Base-by-base conservation (phyloP, 2,797 vertebrate genomes). In the Anguilla megastoma region DNA sequence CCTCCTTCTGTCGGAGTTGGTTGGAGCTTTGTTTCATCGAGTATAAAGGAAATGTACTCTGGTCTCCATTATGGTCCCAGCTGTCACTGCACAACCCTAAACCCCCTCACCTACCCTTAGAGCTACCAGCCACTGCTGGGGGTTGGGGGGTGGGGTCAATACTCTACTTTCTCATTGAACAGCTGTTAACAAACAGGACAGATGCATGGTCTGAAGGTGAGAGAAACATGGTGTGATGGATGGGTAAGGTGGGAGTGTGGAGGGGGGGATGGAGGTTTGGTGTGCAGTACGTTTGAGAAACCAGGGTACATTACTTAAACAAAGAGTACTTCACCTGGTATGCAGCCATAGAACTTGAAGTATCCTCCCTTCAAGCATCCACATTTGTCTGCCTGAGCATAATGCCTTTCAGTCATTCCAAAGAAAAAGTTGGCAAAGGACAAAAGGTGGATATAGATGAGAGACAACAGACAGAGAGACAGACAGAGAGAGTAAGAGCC, bases 101-200 rank as follows among this genome's bases (percentile, higher is more conserved):
- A 14, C 45, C 85, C 71, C 27, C 45, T 24, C 27, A 6, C 45
- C 85, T 56, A 21, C 45, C 41, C 69, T 6, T 27, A 56, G 14
- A 63, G 56, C 1, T 18, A 18, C 14, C 74, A 79, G 74, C 74
- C 36, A 0, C 74, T 76, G 12, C 41, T 24, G 52, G 1, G 56
- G 33, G 83, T 30, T 14, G 30, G 24, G 71, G 27, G 9, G 71
- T 33, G 71, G 36, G 71, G 60, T 86, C 56, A 54, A 86, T 86
- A 83, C 36, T n/a, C 36, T 33, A 54, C 84, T 80, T 74, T 86
- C 56, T 48, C 41, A 58, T 82, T 84, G 52, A 56, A 84, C 86
- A 66, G 86, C 60, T 84, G 86, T 83, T 33, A 52, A 85, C 86
- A 56, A 82, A 84, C 86, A 71, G 21, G 88, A 18, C n/a, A 33